Evolutionary conservation across 2,797 vertebrate genomes (phyloP).

Genomic region (Dendrocincla fuliginosa): DNA sequence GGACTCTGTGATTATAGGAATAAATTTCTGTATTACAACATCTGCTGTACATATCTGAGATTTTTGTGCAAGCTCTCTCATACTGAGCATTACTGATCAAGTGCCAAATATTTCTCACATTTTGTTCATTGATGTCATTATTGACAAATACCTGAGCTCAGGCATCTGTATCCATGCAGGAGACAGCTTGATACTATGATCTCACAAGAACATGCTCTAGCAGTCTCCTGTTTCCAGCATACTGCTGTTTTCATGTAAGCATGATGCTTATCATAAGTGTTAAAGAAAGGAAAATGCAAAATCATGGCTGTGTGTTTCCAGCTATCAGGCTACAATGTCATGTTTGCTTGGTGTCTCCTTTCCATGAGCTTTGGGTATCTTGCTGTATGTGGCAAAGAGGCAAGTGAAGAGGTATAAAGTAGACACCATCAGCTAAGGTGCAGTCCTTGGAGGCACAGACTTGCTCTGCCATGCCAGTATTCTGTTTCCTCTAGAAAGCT

Average conservation of each 20-base stretch:
- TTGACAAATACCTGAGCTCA: background rate
- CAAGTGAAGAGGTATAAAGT: background rate
- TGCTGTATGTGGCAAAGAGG: background rate
- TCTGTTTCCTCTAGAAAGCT: background rate
- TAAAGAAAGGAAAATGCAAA: background rate
- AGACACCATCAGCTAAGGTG: background rate
- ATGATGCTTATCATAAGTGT: background rate
- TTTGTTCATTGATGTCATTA: background rate
- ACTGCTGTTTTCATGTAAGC: background rate
- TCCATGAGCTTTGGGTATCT: background rate
- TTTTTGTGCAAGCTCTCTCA: background rate
- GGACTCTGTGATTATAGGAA: background rate
- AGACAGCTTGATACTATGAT: background rate
- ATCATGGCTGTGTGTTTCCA: background rate
- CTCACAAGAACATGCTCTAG: background rate
- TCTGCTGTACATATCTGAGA: rapidly evolving
- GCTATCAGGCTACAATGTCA: background rate
- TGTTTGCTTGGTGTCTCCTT: background rate
- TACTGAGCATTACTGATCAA: background rate
- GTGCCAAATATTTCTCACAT: background rate
- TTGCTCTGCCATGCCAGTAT: rapidly evolving
- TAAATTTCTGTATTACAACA: background rate
- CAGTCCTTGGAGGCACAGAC: rapidly evolving
- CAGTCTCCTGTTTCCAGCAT: background rate
- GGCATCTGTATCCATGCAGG: background rate